Base-by-base conservation (phyloP, 2,113 vertebrate genomes). In the Xiphophorus couchianus region DNA sequence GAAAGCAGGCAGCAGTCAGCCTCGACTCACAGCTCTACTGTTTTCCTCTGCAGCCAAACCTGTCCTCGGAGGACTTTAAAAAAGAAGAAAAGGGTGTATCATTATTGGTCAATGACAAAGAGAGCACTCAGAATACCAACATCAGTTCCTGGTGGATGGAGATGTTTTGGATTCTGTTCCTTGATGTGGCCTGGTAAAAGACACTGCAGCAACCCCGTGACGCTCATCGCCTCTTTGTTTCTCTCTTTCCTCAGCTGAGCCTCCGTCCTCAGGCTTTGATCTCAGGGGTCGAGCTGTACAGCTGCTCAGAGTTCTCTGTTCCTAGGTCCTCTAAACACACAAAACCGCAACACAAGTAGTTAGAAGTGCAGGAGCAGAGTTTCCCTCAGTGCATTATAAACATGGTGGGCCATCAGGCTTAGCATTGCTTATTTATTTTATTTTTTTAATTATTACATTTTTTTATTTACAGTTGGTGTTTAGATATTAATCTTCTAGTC, bases 221-320 rank as follows among this genome's bases (percentile, higher is more conserved):
- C 22, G 13, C 48, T 74, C 42, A 22, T 73, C 68, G 80, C n/a
- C 48, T 81, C 35, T 54, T 51, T 8, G 14, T 54, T 68, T 66
- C 39, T 66, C 39, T 66, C 25, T 61, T 83, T 37, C n/a, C 48
- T 62, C 33, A 19, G 54, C 28, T 51, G 3, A 17, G 61, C 6
- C 1, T 33, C 31, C 71, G 30, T 62, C 22, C 66, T 98, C 94
- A 99, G 91, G 97, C 97, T 87, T 99, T 98, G 63, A 98, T 96
- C 92, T 99, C 97, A 71, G 97, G 94, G 76, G 96, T 84, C 29
- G 96, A 83, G 81, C 94, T 94, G 94, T 96, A 99, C 71, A 98
- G 90, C 44, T 93, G 87, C 88, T 99, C 98, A 30, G 96, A 94
- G 90, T 97, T 99, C 94, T 99, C 98, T 17, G 96, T 94, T 48